Conservation (phyloP, 2,797 vertebrate genomes). For the Acanthiza pusilla region DNA sequence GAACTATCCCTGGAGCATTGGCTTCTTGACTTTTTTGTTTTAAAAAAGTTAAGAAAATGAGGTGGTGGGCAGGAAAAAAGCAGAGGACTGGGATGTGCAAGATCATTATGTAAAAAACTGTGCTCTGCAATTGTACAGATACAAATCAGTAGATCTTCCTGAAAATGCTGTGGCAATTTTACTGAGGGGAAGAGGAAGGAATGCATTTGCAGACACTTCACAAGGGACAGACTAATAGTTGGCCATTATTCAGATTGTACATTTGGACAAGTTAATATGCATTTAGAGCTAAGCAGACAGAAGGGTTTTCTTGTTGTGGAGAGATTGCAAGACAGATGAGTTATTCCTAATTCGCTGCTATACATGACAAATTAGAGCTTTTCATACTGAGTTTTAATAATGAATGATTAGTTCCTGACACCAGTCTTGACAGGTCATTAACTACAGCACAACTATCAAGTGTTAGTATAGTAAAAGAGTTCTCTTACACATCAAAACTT, state of each 20-base stretch:
- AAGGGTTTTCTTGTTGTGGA: neutral
- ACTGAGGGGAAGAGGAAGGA: neutral
- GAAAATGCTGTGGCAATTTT: neutral
- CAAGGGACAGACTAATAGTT: neutral
- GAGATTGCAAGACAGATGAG: neutral
- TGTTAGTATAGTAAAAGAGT: neutral
- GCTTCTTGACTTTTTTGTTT: neutral
- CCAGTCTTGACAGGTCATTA: neutral
- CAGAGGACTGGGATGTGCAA: neutral
- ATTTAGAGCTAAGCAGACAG: neutral
- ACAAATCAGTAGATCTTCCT: neutral
- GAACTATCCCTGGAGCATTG: neutral
- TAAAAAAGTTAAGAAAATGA: neutral
- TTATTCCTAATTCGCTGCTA: conserved; percentile 5
- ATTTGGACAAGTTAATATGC: conserved; percentile 19
- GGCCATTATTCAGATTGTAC: neutral
- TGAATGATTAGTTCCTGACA: conserved; percentile 1
- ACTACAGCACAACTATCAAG: neutral
- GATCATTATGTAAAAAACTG: neutral
- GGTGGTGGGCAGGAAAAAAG: neutral
- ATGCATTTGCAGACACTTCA: neutral
- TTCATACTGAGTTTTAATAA: neutral
- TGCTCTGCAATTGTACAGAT: neutral
- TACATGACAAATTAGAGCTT: neutral
- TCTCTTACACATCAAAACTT: neutral